Conservation (phyloP, 2,113 vertebrate genomes). For the Atherinomorus stipes region DNA sequence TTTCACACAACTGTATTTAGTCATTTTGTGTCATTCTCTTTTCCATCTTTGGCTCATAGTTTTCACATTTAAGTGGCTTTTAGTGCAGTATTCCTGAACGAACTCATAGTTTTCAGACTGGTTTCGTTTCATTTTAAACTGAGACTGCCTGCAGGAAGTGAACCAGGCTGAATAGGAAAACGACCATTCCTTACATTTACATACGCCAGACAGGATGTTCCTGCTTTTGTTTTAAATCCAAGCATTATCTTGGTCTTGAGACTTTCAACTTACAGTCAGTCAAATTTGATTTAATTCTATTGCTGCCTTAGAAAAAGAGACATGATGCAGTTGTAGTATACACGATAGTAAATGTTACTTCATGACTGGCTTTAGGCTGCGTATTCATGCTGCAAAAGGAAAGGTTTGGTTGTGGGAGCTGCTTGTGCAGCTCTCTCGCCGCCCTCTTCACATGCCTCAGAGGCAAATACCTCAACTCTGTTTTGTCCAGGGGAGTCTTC, state of each 20-base stretch:
- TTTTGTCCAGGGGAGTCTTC: conserved; percentile 63
- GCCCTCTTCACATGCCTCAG: conserved; percentile 68
- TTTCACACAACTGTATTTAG: too few relatives aligned
- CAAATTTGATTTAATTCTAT: background rate
- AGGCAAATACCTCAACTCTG: conserved; percentile 79
- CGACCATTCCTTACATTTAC: background rate
- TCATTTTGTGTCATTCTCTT: background rate
- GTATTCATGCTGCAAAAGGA: conserved; percentile 4
- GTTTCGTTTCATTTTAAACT: background rate
- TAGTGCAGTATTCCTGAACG: background rate
- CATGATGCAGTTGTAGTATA: background rate
- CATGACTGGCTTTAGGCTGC: background rate
- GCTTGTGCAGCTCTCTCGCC: conserved; percentile 30
- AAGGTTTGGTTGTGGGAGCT: conserved; percentile 11
- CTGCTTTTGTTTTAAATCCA: background rate
- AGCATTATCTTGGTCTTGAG: background rate
- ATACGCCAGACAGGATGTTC: background rate
- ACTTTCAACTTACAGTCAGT: background rate
- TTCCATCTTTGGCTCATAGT: background rate
- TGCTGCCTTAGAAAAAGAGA: background rate
- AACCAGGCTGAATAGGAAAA: background rate
- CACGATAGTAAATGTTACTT: background rate
- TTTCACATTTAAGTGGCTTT: background rate
- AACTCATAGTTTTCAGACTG: background rate
- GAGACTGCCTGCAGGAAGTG: background rate